phyloP scores from a whole-genome alignment of 2,797 vertebrate genomes.

The Phaenicophaeus curvirostris region DNA sequence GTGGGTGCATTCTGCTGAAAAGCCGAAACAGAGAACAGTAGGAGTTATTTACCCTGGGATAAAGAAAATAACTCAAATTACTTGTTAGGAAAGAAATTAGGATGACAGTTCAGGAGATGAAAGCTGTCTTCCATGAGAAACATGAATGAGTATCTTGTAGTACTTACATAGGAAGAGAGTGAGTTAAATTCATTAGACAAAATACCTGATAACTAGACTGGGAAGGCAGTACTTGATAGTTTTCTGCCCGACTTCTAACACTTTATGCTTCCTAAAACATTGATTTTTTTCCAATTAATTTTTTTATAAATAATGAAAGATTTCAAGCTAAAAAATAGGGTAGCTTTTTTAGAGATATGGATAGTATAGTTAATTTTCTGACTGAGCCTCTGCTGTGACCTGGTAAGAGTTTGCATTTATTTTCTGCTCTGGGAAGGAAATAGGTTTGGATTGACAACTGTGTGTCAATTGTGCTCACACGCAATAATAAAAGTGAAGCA shows the following conservation, averaged over 20 bases:
- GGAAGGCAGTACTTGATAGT: neutral
- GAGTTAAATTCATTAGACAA: neutral
- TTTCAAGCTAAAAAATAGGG: neutral
- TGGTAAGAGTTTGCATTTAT: neutral
- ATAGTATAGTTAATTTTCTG: neutral
- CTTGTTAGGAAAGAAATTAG: neutral
- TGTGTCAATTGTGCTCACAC: neutral
- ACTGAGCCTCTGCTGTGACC: neutral
- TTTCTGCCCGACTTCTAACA: neutral
- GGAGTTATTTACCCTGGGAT: neutral
- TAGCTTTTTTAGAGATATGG: neutral
- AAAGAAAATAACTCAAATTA: slow-evolving; percentile 22
- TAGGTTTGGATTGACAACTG: neutral
- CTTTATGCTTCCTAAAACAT: neutral
- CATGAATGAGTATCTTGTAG: neutral
- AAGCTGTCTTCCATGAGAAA: neutral
- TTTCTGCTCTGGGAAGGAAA: neutral
- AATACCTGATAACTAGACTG: neutral
- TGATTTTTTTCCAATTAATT: neutral
- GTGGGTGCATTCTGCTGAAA: neutral
- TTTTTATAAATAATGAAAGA: neutral
- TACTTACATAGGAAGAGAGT: neutral
- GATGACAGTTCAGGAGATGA: neutral
- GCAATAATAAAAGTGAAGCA: neutral
- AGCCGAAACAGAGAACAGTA: neutral